Evolutionary conservation across 2,797 vertebrate genomes (phyloP).

Genomic region (Euthynnus affinis): DNA sequence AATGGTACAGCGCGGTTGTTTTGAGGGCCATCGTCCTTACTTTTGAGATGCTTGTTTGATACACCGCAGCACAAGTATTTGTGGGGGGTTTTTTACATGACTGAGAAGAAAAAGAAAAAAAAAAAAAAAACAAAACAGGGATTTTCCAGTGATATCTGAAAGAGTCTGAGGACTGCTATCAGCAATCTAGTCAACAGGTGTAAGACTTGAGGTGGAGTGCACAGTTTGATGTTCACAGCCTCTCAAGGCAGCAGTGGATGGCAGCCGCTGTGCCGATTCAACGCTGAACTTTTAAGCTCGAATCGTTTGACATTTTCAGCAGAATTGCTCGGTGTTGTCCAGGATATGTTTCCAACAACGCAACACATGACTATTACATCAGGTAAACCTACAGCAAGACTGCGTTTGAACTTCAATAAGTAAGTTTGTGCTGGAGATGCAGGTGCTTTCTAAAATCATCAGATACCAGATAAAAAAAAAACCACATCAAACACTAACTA

Average conservation of each 20-base stretch:
- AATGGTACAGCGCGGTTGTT: background rate
- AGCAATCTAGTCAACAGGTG: constrained; percentile 26
- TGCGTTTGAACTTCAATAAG: too few relatives aligned
- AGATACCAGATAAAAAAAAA: background rate
- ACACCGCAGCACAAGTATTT: background rate
- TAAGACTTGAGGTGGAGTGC: constrained; percentile 18
- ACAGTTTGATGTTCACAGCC: constrained; percentile 24
- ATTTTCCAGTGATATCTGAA: constrained; percentile 12
- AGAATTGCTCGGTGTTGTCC: constrained; percentile 26
- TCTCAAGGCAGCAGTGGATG: constrained; percentile 7
- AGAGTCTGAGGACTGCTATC: background rate
- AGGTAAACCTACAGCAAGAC: background rate
- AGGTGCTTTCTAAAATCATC: too few relatives aligned
- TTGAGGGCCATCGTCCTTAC: background rate
- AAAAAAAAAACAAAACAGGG: constrained; percentile 7
- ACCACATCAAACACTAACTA: too few relatives aligned
- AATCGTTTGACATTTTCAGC: constrained; percentile 7
- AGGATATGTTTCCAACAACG: background rate
- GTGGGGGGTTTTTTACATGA: background rate
- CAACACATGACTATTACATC: background rate
- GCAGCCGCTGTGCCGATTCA: constrained; percentile 14
- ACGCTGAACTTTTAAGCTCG: constrained; percentile 19
- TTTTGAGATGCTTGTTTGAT: background rate
- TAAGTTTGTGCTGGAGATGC: too few relatives aligned
- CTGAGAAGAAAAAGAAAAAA: too few relatives aligned